phyloP scores from a whole-genome alignment of 1,140 invertebrate species.

The Himalopsyche phryganea region DNA sequence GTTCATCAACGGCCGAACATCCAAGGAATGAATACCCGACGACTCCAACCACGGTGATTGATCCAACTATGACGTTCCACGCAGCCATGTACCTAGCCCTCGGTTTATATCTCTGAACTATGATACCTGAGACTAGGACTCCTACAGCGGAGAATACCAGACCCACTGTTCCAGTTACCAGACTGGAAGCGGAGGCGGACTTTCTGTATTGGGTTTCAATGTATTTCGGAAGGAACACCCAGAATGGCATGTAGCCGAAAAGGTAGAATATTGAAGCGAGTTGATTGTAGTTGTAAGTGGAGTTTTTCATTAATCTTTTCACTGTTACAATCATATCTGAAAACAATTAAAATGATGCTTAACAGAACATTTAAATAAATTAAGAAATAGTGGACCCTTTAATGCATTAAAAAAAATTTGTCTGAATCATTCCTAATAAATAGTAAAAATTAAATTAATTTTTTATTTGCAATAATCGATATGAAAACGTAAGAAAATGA shows the following conservation, averaged over 20 bases:
- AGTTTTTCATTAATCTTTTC: constrained; percentile 60
- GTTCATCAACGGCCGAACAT: constrained; percentile 59
- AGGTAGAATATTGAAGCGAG: constrained; percentile 66
- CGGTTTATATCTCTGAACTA: constrained; percentile 69
- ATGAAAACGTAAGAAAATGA: no score
- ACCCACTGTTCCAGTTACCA: constrained; percentile 68
- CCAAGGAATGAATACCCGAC: constrained; percentile 67
- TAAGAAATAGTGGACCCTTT: no score
- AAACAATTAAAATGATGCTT: no score
- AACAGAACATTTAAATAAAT: no score
- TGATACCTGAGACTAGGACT: constrained; percentile 62
- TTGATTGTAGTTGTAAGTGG: constrained; percentile 66
- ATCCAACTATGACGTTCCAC: constrained; percentile 70
- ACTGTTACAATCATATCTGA: constrained; percentile 62
- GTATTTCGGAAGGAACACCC: constrained; percentile 74
- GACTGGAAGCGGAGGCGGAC: constrained; percentile 63
- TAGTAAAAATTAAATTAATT: no score
- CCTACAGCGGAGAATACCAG: constrained; percentile 70
- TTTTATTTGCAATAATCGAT: no score
- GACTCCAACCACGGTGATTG: constrained; percentile 61
- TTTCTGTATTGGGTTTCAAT: constrained; percentile 73
- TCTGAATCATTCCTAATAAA: no score
- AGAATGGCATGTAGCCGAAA: constrained; percentile 70
- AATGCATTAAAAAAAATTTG: no score
- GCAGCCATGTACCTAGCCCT: constrained; percentile 63